Evolutionary conservation across 2,797 vertebrate species (phyloP).

Genomic region (Neoniphon sammara): DNA sequence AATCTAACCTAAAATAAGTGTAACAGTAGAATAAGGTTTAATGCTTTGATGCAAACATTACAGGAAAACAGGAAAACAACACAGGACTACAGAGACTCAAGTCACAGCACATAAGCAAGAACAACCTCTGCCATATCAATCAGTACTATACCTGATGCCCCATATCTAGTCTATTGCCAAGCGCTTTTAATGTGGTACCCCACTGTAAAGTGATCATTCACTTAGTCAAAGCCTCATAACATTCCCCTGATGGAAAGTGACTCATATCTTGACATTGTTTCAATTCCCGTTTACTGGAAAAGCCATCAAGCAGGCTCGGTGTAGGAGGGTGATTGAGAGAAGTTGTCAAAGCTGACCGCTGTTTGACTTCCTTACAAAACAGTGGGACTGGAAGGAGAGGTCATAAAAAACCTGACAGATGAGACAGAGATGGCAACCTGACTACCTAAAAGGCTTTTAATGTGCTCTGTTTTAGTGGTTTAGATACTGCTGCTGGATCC

Average conservation of each 20-base stretch:
- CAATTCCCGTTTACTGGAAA: slow-evolving; percentile 36
- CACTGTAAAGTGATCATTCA: slow-evolving; percentile 5
- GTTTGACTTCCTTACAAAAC: slow-evolving; percentile 14
- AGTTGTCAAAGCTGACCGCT: slow-evolving; percentile 18
- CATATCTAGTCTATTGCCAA: slow-evolving; percentile 5
- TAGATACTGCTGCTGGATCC: neutral
- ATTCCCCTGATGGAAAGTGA: slow-evolving; percentile 33
- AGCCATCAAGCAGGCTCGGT: neutral
- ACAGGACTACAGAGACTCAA: too few relatives aligned
- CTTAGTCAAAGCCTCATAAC: slow-evolving; percentile 14
- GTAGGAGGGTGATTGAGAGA: slow-evolving; percentile 19
- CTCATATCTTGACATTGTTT: slow-evolving; percentile 26
- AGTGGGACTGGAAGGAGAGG: neutral
- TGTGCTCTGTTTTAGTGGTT: neutral
- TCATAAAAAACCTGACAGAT: slow-evolving; percentile 1
- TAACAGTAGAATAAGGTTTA: too few relatives aligned
- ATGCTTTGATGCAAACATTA: too few relatives aligned
- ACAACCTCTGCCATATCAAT: neutral
- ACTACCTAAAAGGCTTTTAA: neutral
- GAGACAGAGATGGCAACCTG: neutral
- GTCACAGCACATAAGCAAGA: too few relatives aligned
- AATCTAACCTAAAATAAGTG: too few relatives aligned
- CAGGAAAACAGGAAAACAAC: too few relatives aligned
- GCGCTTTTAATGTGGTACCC: slow-evolving; percentile 4
- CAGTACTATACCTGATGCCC: neutral